These are phyloP conservation scores for Pseudopleuronectes americanus DNA, from an alignment of 2,797 vertebrate species.

Conservation along the genomic window DNA sequence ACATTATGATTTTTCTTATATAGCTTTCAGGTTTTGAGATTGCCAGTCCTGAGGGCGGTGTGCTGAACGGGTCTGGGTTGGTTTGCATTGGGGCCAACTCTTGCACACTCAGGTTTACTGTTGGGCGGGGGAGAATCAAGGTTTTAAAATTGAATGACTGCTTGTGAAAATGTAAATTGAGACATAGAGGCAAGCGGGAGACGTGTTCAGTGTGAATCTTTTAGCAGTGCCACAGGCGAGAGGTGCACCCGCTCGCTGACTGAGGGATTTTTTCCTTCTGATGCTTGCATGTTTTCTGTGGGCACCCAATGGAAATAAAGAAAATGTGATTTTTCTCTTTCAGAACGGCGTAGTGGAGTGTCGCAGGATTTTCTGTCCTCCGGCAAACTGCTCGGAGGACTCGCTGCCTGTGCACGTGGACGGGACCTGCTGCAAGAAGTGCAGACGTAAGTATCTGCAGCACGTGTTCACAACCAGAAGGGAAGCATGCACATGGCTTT, in stretches of 20 bases:
- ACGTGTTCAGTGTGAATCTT: neutral
- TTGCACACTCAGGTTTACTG: neutral
- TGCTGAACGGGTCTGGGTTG: neutral
- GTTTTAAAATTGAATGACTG: neutral
- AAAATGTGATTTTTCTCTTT: neutral
- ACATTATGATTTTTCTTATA: constrained; percentile 5
- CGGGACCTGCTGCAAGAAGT: constrained; percentile 91
- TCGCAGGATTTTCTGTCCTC: constrained; percentile 89
- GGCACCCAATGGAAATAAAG: neutral
- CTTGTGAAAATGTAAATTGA: constrained; percentile 10
- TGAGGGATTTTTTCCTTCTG: neutral
- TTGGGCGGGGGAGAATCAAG: neutral
- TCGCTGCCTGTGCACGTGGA: constrained; percentile 87
- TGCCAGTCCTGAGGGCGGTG: neutral
- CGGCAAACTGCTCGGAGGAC: constrained; percentile 88
- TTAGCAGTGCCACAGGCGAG: neutral
- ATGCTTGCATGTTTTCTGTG: constrained; percentile 8
- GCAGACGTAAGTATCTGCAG: constrained; percentile 87
- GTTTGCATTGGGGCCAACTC: neutral
- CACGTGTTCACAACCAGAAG: too few species aligned
- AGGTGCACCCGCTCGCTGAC: neutral
- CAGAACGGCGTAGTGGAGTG: constrained; percentile 92
- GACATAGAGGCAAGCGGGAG: neutral
- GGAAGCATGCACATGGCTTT: neutral
- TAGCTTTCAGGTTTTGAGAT: constrained; percentile 16